A percentile compares a stretch with the other conserved stretches of the same genome.
Evolutionary conservation across 2,797 vertebrate species (phyloP).

Genomic region (Cossypha dichroa): DNA sequence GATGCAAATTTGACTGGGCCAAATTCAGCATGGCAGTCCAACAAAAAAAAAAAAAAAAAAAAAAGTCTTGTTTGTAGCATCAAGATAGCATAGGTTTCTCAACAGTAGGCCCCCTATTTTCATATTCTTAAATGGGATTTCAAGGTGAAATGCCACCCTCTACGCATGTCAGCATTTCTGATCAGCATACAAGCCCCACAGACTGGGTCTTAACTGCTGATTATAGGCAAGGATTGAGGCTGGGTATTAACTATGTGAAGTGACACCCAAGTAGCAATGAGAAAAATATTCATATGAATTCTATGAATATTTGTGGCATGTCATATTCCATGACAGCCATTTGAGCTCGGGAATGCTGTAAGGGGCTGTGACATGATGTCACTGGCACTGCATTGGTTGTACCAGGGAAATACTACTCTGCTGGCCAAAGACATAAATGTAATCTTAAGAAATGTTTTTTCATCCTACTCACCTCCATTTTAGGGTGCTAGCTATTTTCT

Average conservation of each 20-base stretch:
- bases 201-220: background rate
- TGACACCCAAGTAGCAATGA: background rate
- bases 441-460: background rate
- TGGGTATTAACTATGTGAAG: background rate
- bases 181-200: background rate
- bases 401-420: background rate
- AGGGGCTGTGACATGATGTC: background rate
- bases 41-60: background rate
- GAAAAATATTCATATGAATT: background rate
- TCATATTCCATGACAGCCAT: background rate
- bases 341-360: background rate
- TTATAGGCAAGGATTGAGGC: background rate
- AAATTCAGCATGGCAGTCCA: background rate
- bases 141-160: background rate
- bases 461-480: background rate
- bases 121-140: background rate
- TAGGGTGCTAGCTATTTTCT: background rate
- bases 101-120: background rate
- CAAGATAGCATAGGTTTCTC: background rate
- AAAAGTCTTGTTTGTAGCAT: background rate
- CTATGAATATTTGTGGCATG: background rate
- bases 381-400: background rate
- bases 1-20: background rate
- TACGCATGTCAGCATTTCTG: background rate
- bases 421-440: background rate